These are phyloP conservation scores for Zenarchopterus dispar DNA, from an alignment of 2,797 vertebrate species.

Conservation along the genomic window DNA sequence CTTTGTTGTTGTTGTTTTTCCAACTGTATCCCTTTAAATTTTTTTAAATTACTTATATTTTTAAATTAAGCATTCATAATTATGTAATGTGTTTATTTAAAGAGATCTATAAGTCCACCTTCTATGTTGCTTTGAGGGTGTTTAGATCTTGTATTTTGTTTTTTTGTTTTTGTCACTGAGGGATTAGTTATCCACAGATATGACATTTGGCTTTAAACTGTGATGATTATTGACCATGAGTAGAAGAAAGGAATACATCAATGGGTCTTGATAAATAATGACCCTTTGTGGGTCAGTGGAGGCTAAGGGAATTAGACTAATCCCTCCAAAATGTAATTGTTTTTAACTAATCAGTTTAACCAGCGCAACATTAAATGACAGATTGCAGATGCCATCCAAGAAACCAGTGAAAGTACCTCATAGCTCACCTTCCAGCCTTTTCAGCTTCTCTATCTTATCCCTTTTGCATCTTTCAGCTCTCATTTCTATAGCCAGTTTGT, in stretches of 20 bases:
- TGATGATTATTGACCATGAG: conserved; percentile 2
- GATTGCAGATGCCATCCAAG: conserved; percentile 41
- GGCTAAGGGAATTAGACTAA: conserved; percentile 36
- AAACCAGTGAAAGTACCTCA: conserved; percentile 47
- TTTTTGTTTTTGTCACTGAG: no score
- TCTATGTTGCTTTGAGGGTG: not conserved
- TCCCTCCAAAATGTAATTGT: conserved; percentile 38
- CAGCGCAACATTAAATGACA: conserved; percentile 41
- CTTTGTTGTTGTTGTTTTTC: not conserved
- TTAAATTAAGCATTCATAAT: not conserved
- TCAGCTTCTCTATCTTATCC: conserved; percentile 66
- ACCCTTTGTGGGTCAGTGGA: conserved; percentile 43
- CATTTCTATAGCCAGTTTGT: conserved; percentile 76
- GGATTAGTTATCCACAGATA: not conserved
- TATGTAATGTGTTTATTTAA: not conserved
- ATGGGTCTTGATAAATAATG: conserved; percentile 27
- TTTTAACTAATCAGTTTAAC: conserved; percentile 50
- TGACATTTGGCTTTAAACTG: conserved; percentile 12
- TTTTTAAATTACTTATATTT: no score
- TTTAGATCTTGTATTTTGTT: not conserved
- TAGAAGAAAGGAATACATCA: conserved; percentile 11
- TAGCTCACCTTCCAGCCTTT: conserved; percentile 66
- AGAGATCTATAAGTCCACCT: not conserved
- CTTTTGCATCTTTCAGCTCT: conserved; percentile 67
- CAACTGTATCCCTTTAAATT: no score